Evolutionary conservation across 23 tunicate species (phyloP).

Genomic region (Trididemnum clinides): DNA sequence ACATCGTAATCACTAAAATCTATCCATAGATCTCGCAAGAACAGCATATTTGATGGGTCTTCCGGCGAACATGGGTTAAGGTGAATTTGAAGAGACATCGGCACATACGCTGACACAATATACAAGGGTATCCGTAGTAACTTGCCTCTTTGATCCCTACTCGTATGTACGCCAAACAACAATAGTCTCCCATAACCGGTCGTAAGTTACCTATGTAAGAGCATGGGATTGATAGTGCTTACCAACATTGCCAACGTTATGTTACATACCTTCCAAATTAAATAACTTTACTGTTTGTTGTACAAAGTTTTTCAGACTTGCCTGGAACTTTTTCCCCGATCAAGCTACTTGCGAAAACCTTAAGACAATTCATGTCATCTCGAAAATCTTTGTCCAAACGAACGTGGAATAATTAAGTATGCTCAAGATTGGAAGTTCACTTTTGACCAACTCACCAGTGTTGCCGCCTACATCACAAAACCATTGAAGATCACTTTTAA

Average conservation of each 20-base stretch:
- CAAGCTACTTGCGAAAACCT: not conserved
- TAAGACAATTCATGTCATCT: not conserved
- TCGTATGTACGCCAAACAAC: not conserved
- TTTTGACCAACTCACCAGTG: not conserved
- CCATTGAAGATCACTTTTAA: not conserved
- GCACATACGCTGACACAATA: not conserved
- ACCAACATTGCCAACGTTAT: too few relatives aligned
- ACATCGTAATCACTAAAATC: too few relatives aligned
- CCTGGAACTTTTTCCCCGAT: not conserved
- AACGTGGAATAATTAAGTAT: too few relatives aligned
- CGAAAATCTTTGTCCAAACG: constrained; percentile 3
- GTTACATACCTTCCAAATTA: constrained; percentile 1
- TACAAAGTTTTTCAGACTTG: not conserved
- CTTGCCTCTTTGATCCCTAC: not conserved
- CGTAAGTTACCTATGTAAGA: not conserved
- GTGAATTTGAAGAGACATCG: not conserved
- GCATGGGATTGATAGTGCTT: not conserved
- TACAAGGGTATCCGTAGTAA: not conserved
- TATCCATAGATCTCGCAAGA: not conserved
- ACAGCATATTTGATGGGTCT: not conserved
- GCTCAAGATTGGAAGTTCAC: too few relatives aligned
- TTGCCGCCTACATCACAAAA: not conserved
- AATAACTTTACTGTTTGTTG: constrained; percentile 1
- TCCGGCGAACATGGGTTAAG: not conserved
- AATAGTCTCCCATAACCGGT: not conserved